Percentiles rank a stretch among this genome's conserved stretches.
These are phyloP conservation scores for Chymomyza fuscimana DNA, from an alignment of 2,888 invertebrate species.

Conservation along the genomic window DNA sequence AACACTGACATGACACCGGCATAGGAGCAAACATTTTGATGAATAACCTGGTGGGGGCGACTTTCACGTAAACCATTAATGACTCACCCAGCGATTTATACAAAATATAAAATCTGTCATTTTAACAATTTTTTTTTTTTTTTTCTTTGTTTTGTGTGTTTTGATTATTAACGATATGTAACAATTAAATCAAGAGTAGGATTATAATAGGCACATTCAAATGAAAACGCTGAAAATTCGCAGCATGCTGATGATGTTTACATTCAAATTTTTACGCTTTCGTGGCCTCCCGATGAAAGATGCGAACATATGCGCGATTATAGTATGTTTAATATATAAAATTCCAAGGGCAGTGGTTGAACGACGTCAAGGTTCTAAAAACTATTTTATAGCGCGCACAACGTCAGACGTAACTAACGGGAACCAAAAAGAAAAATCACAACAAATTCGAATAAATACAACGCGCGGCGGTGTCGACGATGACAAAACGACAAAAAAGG, in stretches of 20 bases:
- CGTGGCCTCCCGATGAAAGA: background rate
- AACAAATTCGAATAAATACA: conserved; percentile 25
- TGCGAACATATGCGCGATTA: conserved; percentile 25
- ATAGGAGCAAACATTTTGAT: background rate
- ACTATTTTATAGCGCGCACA: conserved; percentile 53
- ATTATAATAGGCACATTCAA: background rate
- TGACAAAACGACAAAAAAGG: conserved; percentile 71
- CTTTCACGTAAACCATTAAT: background rate
- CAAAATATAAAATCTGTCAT: conserved; percentile 37
- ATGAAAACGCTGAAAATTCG: background rate
- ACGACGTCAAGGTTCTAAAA: conserved; percentile 48
- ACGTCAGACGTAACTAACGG: conserved; percentile 32
- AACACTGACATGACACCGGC: background rate
- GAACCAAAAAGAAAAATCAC: conserved; percentile 44
- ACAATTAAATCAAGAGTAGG: conserved; percentile 1
- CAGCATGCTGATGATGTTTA: background rate
- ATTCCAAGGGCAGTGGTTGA: conserved; percentile 53
- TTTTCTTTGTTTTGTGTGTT: conserved; percentile 34
- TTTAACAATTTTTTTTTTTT: background rate
- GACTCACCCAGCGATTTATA: conserved; percentile 43
- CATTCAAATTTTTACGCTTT: background rate
- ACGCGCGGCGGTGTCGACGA: conserved; percentile 46
- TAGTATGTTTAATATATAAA: conserved; percentile 38
- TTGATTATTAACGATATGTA: conserved; percentile 14
- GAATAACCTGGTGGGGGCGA: background rate